Evolutionary conservation across 2,888 invertebrate genomes (phyloP), one percentile per base, ranked within the genome.

Genomic region (Nymphalis urticae): DNA sequence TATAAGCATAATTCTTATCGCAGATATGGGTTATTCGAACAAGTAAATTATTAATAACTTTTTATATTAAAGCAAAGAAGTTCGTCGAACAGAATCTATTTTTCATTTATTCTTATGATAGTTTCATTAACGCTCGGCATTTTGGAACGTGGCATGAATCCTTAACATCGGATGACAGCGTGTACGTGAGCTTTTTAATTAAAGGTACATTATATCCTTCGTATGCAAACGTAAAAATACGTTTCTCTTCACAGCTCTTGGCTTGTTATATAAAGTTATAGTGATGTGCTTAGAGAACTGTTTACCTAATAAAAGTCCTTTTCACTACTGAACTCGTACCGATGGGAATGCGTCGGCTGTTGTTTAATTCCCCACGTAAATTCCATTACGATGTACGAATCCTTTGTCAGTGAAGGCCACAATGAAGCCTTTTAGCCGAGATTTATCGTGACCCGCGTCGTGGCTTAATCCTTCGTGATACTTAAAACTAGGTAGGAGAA

Each of bases 371-470:
- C 72, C 72, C 77, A 81, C 82, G 81, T 82, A 82, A 80, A 63
- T 73, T 69, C 62, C 67, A 70, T 76, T 82, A 77, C 73, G 73
- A 78, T 79, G 77, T 76, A 76, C 75, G 76, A 74, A 79, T 77
- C 83, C 86, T 84, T 85, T 86, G 85, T 85, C 82, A 80, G 73
- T 74, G 72, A 73, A 73, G 73, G 72, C 81, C 81, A 86, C 85
- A 86, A 86, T 85, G 81, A 83, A 79, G 81, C 78, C 82, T 82
- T 83, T 82, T 83, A 82, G 78, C 78, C 62, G 80, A 84, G 85
- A 88, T 87, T 87, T 87, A 88, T 86, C 77, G 77, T 76, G 76
- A 75, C 75, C 75, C 73, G 54, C 32, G 54, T 56, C 32, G 32
- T 32, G 32, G 54, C 16, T 64, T 71, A 68, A 72, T 69, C 73